These are phyloP conservation scores for Xyrauchen texanus DNA, from an alignment of 2,113 vertebrate genomes.

Conservation along the genomic window DNA sequence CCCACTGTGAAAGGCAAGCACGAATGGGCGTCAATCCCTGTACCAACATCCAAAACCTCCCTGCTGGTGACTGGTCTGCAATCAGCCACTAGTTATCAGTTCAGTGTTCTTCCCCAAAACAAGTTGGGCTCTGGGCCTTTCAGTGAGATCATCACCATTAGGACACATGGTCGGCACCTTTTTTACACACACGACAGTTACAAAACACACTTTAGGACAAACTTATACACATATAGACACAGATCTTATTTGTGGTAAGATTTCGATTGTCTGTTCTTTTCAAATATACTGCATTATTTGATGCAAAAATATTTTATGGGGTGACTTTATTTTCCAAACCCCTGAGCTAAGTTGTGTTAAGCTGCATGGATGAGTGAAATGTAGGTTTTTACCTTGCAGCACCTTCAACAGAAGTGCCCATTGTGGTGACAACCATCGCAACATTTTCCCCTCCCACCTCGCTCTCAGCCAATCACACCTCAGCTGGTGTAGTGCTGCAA, in stretches of 20 bases:
- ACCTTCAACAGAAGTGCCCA: conserved; percentile 73
- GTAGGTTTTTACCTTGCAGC: conserved; percentile 64
- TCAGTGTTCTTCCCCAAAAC: conserved; percentile 94
- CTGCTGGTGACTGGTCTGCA: conserved; percentile 86
- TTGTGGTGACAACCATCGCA: conserved; percentile 62
- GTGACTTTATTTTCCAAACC: background rate
- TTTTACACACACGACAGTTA: background rate
- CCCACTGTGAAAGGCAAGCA: conserved; percentile 81
- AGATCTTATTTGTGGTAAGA: too few species aligned
- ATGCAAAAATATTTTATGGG: too few species aligned
- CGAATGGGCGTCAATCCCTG: conserved; percentile 88
- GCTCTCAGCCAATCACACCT: conserved; percentile 81
- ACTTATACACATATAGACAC: too few species aligned
- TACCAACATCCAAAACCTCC: conserved; percentile 79
- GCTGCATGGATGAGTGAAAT: background rate
- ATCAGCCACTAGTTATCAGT: conserved; percentile 84
- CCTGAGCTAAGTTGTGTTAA: background rate
- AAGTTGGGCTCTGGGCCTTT: conserved; percentile 94
- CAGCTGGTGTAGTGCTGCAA: conserved; percentile 79
- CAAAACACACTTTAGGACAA: background rate
- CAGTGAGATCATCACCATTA: conserved; percentile 86
- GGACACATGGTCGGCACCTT: conserved; percentile 81
- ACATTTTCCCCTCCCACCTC: conserved; percentile 79
- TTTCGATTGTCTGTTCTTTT: too few species aligned
- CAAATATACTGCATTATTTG: too few species aligned